phyloP scores from a whole-genome alignment of 2,888 invertebrate genomes.

The Drosophila pseudotakahashii region DNA sequence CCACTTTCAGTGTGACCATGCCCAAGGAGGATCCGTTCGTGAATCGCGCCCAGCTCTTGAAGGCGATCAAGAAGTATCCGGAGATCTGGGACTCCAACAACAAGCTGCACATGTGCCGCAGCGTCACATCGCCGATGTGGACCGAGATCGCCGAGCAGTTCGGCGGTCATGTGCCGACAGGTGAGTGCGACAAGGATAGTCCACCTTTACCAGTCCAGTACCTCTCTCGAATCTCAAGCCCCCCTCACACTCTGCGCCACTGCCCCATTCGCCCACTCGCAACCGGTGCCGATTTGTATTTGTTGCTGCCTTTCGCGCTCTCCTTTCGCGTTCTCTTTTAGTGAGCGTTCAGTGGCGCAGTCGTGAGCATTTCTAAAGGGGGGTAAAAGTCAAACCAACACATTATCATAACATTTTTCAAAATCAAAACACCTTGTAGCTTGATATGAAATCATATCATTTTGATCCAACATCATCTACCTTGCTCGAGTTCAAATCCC shows the following conservation, averaged over 20 bases:
- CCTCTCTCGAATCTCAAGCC: background rate
- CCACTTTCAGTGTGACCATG: slow-evolving; percentile 52
- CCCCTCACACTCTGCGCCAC: background rate
- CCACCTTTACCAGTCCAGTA: background rate
- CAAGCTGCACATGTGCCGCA: slow-evolving; percentile 82
- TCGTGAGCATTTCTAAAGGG: background rate
- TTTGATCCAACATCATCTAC: too few species aligned
- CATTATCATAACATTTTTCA: too few species aligned
- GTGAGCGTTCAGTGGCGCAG: background rate
- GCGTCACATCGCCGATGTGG: slow-evolving; percentile 83
- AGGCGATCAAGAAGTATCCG: slow-evolving; percentile 82
- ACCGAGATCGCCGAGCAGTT: slow-evolving; percentile 82
- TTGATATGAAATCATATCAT: too few species aligned
- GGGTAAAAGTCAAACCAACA: background rate
- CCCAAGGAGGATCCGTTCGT: slow-evolving; percentile 82
- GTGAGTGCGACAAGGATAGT: slow-evolving; percentile 61
- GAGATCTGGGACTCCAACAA: slow-evolving; percentile 83
- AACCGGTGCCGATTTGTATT: slow-evolving; percentile 3
- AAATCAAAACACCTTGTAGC: too few species aligned
- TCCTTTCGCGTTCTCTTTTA: slow-evolving; percentile 5
- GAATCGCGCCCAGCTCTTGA: slow-evolving; percentile 81
- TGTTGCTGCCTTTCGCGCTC: background rate
- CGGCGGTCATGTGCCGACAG: slow-evolving; percentile 82
- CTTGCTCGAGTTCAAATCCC: too few species aligned
- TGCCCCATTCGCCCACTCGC: slow-evolving; percentile 1